Evolutionary conservation across 2,888 invertebrate species (phyloP).

Genomic region (Coelopa pilipes): DNA sequence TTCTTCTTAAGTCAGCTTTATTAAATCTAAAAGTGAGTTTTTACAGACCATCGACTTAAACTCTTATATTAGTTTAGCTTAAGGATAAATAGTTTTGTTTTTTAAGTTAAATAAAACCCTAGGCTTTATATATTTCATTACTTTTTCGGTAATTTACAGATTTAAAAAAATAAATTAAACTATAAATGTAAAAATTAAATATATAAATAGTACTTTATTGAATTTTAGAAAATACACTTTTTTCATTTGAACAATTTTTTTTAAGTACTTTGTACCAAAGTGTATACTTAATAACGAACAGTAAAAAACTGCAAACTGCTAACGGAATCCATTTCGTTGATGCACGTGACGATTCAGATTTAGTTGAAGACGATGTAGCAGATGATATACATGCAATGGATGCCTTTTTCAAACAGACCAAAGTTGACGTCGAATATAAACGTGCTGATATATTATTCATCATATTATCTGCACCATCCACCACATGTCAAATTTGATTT

Average conservation of each 20-base stretch:
- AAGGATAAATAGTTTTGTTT: too few relatives aligned
- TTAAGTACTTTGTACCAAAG: conserved; percentile 43
- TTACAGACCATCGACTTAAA: too few relatives aligned
- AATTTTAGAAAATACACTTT: too few relatives aligned
- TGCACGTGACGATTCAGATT: conserved; percentile 7
- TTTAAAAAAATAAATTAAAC: too few relatives aligned
- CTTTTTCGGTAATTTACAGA: too few relatives aligned
- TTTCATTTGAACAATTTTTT: background rate
- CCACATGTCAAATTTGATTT: conserved; percentile 49
- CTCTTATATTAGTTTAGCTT: too few relatives aligned
- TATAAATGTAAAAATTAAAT: background rate
- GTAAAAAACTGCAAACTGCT: conserved; percentile 35
- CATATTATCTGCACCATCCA: background rate
- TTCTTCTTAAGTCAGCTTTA: too few relatives aligned
- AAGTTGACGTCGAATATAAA: conserved; percentile 11
- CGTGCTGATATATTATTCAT: background rate
- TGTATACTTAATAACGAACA: conserved; percentile 41
- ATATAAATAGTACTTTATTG: background rate
- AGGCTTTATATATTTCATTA: too few relatives aligned
- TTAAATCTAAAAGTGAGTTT: too few relatives aligned
- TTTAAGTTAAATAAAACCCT: too few relatives aligned
- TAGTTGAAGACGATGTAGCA: background rate
- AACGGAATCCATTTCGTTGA: conserved; percentile 32
- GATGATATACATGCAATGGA: conserved; percentile 14
- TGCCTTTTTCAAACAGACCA: background rate